A percentile compares a stretch with the other conserved stretches of the same genome.
Conservation (phyloP, 2,113 vertebrate genomes). For the Nematolebias whitei region DNA sequence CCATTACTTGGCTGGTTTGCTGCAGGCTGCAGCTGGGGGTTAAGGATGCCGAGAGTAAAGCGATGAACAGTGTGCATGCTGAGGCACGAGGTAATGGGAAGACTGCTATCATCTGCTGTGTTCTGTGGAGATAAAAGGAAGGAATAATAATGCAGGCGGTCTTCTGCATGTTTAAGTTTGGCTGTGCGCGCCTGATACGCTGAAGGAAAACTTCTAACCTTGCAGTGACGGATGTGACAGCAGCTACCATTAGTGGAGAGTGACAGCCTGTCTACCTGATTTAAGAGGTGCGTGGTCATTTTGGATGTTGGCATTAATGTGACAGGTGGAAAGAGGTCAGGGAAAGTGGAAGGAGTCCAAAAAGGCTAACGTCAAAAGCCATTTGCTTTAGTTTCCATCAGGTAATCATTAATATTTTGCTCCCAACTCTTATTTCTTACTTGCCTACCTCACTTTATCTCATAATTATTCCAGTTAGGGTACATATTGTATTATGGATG, state of each 20-base stretch:
- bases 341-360: background rate
- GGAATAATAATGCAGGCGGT: conserved; percentile 6
- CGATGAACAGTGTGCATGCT: conserved; percentile 16
- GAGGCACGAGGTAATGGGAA: conserved; percentile 28
- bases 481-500: no score
- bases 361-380: background rate
- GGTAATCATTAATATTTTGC: background rate
- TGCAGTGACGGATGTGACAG: background rate
- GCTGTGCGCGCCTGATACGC: background rate
- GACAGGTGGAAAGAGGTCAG: conserved; percentile 37
- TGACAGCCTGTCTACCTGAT: background rate
- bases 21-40: background rate
- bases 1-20: conserved; percentile 15
- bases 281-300: background rate
- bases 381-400: background rate
- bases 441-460: background rate
- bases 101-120: conserved; percentile 24
- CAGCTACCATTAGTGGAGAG: background rate
- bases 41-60: conserved; percentile 2
- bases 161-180: background rate
- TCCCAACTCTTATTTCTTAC: background rate
- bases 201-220: conserved; percentile 23
- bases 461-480: background rate
- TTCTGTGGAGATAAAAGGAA: conserved; percentile 38
- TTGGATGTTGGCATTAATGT: conserved; percentile 15